phyloP scores from a whole-genome alignment of 2,888 invertebrate genomes.

The Drosophila mulleri region DNA sequence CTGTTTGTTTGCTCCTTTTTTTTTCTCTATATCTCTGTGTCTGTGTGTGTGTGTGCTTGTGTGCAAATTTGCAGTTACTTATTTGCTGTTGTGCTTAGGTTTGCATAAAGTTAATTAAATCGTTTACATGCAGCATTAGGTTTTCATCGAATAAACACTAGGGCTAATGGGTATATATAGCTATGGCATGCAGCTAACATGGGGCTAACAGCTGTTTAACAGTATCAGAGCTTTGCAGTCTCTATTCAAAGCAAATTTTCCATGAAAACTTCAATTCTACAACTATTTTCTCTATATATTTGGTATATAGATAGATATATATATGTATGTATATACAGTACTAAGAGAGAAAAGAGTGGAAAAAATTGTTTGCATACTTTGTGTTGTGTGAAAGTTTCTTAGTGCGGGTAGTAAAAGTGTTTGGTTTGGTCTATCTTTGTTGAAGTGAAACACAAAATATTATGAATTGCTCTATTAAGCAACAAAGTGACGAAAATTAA shows the following conservation, averaged over 20 bases:
- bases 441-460: slow-evolving; percentile 46
- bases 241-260: slow-evolving; percentile 48
- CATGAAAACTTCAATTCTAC: slow-evolving; percentile 7
- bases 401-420: slow-evolving; percentile 51
- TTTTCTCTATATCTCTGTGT: not conserved
- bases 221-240: not conserved
- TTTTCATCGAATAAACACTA: slow-evolving; percentile 44
- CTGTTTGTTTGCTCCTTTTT: slow-evolving; percentile 1
- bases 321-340: not conserved
- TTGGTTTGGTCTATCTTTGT: slow-evolving; percentile 57
- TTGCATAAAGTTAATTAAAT: slow-evolving; percentile 66
- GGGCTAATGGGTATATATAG: not conserved
- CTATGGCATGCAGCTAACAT: slow-evolving; percentile 1
- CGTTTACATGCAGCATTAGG: slow-evolving; percentile 70
- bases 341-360: slow-evolving; percentile 5
- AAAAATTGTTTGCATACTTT: slow-evolving; percentile 45
- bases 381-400: slow-evolving; percentile 45
- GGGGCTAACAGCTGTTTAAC: slow-evolving; percentile 1
- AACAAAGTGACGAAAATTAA: slow-evolving; percentile 14
- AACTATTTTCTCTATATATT: slow-evolving; percentile 17
- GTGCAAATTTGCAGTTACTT: slow-evolving; percentile 44
- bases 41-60: not conserved
- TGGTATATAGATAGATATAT: not conserved
- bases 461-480: slow-evolving; percentile 44
- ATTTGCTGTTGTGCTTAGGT: slow-evolving; percentile 36